Percentiles rank a stretch among this genome's conserved stretches.
Evolutionary conservation across 2,888 invertebrate species (phyloP).

Genomic region (Hypsopygia costalis): DNA sequence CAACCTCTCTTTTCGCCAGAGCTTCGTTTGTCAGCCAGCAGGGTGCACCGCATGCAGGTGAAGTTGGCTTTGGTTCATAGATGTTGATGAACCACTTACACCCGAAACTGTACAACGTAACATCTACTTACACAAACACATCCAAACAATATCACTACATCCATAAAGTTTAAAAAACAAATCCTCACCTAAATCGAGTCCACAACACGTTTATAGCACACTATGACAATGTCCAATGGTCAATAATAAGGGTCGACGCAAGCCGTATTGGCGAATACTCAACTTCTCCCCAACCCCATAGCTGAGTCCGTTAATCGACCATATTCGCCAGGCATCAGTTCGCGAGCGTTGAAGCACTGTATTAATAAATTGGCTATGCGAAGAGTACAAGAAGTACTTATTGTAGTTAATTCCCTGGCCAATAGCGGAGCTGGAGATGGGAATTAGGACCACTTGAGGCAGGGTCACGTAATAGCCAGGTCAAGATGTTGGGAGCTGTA

Average conservation of each 20-base stretch:
- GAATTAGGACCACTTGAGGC: slow-evolving; percentile 72
- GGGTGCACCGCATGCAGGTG: too few species aligned
- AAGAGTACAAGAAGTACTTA: slow-evolving; percentile 12
- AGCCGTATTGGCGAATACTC: slow-evolving; percentile 6
- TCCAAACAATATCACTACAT: too few species aligned
- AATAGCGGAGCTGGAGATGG: slow-evolving; percentile 49
- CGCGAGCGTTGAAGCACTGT: too few species aligned
- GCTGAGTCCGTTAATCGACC: background rate
- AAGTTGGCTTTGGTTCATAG: too few species aligned
- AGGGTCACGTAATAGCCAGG: slow-evolving; percentile 62
- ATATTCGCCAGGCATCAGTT: slow-evolving; percentile 1
- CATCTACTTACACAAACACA: too few species aligned
- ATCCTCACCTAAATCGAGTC: slow-evolving; percentile 6
- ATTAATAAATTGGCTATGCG: slow-evolving; percentile 7
- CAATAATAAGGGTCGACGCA: slow-evolving; percentile 2
- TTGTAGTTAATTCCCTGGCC: slow-evolving; percentile 66
- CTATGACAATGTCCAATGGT: slow-evolving; percentile 2
- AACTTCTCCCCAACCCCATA: too few species aligned
- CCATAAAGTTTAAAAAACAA: too few species aligned
- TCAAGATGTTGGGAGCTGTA: slow-evolving; percentile 43
- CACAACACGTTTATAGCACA: slow-evolving; percentile 3
- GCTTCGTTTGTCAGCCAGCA: too few species aligned
- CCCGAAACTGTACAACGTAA: too few species aligned
- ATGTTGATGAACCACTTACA: too few species aligned
- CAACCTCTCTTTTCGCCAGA: too few species aligned